Evolutionary conservation across 2,797 vertebrate genomes (phyloP), one percentile per base, ranked within the genome.

Genomic region (Chaenodraco wilsoni): DNA sequence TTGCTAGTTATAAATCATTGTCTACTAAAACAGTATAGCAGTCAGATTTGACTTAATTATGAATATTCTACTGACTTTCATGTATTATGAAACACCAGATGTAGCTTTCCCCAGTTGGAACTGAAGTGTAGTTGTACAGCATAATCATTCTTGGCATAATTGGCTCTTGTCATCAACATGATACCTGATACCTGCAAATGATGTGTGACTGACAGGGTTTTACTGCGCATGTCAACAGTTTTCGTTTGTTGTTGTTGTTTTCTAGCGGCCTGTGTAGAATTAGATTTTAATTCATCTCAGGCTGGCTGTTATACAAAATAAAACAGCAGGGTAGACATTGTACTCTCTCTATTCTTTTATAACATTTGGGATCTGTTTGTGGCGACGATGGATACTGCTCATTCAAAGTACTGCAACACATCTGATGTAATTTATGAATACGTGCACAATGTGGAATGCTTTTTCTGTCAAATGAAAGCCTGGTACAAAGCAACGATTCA

Each of bases 281-380:
- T 59, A 15, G 51, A 65, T 37, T 55, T 40, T 21, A 63, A 65
- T 57, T 27, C 63, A 70, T 78, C 16, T 37, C 77, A 52, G 27
- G 49, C 74, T 78, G 74, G 59, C 44, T 21, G 33, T 65, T 54
- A 74, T 63, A 17, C 33, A 56, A 48, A 48, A 48, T 31, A 33
- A 79, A 78, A n/a, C 74, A 80, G 79, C 76, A 57, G 80, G 65
- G 54, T 56, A 43, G 60, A 73, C 62, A 0, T 23, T 41, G 40
- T 67, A 54, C 79, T 89, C 68, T 49, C 60, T 79, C 72, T 72
- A 76, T 88, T 72, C 79, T 78, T 85, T 69, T 66, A 72, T 74
- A 84, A 80, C 74, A 68, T 72, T 69, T 48, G 48, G 71, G 82
- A 87, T 90, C 89, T 90, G 85, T 82, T 81, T 63, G 76, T 60